Base-by-base conservation (phyloP, 2,888 invertebrate species). In the Mycalesis mineus region DNA sequence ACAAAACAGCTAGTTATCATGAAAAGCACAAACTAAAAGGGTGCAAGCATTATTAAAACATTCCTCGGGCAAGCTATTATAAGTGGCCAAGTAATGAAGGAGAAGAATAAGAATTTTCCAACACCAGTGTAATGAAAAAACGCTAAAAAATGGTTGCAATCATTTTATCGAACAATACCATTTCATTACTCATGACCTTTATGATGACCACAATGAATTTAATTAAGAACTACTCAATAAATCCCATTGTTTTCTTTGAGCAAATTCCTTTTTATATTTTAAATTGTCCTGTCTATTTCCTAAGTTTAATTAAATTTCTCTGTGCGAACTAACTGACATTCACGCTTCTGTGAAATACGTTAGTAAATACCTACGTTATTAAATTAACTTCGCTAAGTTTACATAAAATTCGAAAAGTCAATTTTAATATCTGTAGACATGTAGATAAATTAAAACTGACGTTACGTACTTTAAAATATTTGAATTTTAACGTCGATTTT, bases 271-370 rank as follows among this genome's bases (percentile, higher is more conserved):
- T 52, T 11, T 33, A n/a, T 22, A 28, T 41, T 11, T 50, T 17
- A 17, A 17, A 31, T 11, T 28, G 5, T 39, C 15, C 9, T 17
- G 31, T 14, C 13, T 39, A 40, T 39, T 50, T 9, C 45, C 39
- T 70, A 65, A 67, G 65, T 73, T 74, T 79, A 78, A 80, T 81
- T 79, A 78, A 80, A 80, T 78, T 80, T 74, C 66, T 74, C 68
- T 63, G 57, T 39, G 15, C 55, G 33, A 53, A 57, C 45, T 51
- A 55, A 55, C 41, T 48, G 47, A 29, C 36, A 48, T 3, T 41
- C 41, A 11, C 9, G 11, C 9, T 31, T 15, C 5, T 13, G 13
- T 14, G 14, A 45, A 31, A 14, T 14, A 45, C 22, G 1, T 6
- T 29, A 8, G 1, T 8, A 31, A 7, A 8, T 17, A n/a, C 14